Evolutionary conservation across 2,888 invertebrate genomes (phyloP).

Genomic region (Dasysyrphus albostriatus): DNA sequence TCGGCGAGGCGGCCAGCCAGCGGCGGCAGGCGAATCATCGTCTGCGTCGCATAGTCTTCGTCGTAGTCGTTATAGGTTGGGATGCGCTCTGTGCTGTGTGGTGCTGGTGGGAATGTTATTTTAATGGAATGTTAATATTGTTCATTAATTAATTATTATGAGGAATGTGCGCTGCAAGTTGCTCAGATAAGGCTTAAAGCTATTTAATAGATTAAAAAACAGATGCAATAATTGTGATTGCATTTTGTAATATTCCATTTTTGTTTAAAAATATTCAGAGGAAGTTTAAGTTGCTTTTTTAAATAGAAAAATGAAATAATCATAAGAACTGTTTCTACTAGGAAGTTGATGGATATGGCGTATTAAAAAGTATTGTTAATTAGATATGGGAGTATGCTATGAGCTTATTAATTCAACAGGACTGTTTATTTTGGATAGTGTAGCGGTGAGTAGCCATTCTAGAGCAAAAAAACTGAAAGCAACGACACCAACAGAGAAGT

Average conservation of each 20-base stretch:
- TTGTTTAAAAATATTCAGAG: neutral
- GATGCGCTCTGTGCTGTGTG: neutral
- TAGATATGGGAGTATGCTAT: no score
- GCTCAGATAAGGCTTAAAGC: conserved; percentile 30
- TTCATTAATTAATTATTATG: conserved; percentile 44
- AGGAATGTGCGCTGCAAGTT: conserved; percentile 20
- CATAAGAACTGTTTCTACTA: neutral
- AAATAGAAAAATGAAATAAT: neutral
- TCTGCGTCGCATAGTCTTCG: neutral
- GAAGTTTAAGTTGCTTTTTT: neutral
- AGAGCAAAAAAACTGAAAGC: no score
- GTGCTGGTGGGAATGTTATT: conserved; percentile 30
- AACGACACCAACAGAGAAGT: no score
- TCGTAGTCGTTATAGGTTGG: neutral
- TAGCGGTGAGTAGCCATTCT: no score
- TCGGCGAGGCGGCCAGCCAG: neutral
- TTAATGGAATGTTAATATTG: conserved; percentile 62
- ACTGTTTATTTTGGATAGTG: no score
- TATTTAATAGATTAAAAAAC: conserved; percentile 26
- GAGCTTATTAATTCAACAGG: no score
- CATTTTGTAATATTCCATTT: neutral
- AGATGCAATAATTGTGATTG: conserved; percentile 6
- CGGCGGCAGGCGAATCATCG: neutral
- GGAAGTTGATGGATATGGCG: no score
- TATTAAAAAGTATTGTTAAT: no score